Evolutionary conservation across 2,888 invertebrate genomes (phyloP), one percentile per base, ranked within the genome.

Genomic region (Leptinotarsa haldemani): DNA sequence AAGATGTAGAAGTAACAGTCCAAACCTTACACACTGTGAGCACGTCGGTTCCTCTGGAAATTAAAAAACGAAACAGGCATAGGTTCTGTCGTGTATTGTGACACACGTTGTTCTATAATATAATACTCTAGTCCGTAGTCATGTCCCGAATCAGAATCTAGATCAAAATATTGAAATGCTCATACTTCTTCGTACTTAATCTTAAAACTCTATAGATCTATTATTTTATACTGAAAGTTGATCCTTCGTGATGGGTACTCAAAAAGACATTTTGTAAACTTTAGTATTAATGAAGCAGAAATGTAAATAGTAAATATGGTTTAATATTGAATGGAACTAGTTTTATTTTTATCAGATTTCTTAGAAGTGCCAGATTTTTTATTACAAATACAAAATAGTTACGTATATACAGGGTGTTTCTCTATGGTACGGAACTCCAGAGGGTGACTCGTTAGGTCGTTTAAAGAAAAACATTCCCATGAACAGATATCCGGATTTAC

Each of bases 1-100:
- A 95, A 86, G 96, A 95, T 85, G 94, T 96, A 77, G 95, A 96
- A 86, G 91, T 96, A 79, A 95, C 95, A 0, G 94, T 96, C n/a
- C 94, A 94, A 30, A 96, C 95, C 0, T 88, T 96, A 52, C 95
- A 95, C 86, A 82, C 86, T 63, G 81, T 83, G n/a, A 76, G 80
- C n/a, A 76, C 78, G 13, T 73, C 82, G 40, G 94, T 87, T 84
- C 90, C 65, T 90, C 91, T 82, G 84, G 89, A 82, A 77, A 74
- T 78, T 72, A 83, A 82, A 74, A 87, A 87, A 78, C 82, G 86
- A 81, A 82, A 82, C 78, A 86, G 85, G 81, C 86, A 86, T 76
- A 88, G 87, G 80, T 79, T 87, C 63, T 88, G 88, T 82, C 86
- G 86, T 81, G 81, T 88, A 80, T 87, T 88, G 87, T 88, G 88